Evolutionary conservation across 2,113 vertebrate genomes (phyloP), one percentile per base, ranked within the genome.

Genomic region (Chamaetylas fuelleborni): DNA sequence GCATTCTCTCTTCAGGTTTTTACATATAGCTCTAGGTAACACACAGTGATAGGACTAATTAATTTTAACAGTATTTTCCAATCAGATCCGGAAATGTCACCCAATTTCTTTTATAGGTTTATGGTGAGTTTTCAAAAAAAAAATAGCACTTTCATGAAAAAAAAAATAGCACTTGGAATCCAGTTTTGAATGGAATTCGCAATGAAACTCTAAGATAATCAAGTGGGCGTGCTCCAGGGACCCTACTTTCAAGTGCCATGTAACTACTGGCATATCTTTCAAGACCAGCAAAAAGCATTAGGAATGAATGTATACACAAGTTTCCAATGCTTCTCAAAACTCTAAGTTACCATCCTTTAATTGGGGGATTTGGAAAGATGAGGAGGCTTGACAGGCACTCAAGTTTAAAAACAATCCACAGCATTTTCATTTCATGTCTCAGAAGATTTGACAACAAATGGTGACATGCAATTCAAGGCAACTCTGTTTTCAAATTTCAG

Each of bases 291-390:
- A 84, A 91, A 85, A 58, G 6, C 28, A 54, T 3, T 19, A 50
- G 40, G 6, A 9, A 19, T 14, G 65, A 71, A 42, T 28, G 15
- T 11, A 74, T 38, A 25, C 29, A 38, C 36, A 38, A 36, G 10
- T 61, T 79, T 62, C 26, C 47, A 79, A 3, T 11, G 31, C 47
- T 28, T 53, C 40, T 82, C 14, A 57, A 86, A 73, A 61, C 10
- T 42, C 38, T 24, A 14, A 65, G 11, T 34, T 62, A 18, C 19
- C 14, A 42, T 76, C 14, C n/a, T 77, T 60, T 86, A 82, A 66
- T 1, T 57, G 31, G 2, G 34, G 2, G 2, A 23, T 85, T 82
- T 33, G 12, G 31, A 48, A 13, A 76, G 13, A 31, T 0, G 0
- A 77, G n/a, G 33, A 38, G 7, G 12, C 2, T 47, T 47, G 26